Base-by-base conservation (phyloP, 2,888 invertebrate genomes). In the Agonopterix subpropinquella region DNA sequence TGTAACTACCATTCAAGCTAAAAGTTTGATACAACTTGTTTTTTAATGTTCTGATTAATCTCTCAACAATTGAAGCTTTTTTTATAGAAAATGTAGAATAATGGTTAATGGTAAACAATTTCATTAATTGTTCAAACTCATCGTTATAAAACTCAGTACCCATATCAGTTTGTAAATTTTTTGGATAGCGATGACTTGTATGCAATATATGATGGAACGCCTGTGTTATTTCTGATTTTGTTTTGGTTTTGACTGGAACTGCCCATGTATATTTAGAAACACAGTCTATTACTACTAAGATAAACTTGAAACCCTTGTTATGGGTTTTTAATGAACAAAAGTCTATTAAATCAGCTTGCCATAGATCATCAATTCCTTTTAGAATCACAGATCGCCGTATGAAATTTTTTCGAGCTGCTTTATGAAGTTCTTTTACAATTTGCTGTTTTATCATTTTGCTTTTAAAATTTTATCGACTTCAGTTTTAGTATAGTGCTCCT, bases 321-420 rank as follows among this genome's bases (percentile, higher is more conserved):
- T 51, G 11, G 41, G 45, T 49, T 41, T 45, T 52, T 44, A 47
- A 15, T 8, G 18, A 43, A 48, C 58, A 55, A 47, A 60, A 53
- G 45, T 62, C 69, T 44, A 64, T 73, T 5, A 80, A 59, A 65
- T 83, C 79, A n/a, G 71, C 70, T 65, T 82, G 81, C 78, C 73
- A 78, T 11, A 77, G 59, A 55, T 82, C 76, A 61, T 78, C 67
- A 8, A 79, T 56, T 43, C 67, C 74, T 54, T 70, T 70, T 41
- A 72, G 59, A 11, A 72, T 60, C 36, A 72, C 70, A 45, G 54
- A 49, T 43, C 75, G 56, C 28, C 73, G 56, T 36, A 55, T 56
- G 47, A 62, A 73, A 75, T 79, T 77, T 53, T 55, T 59, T 46
- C 77, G 41, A 11, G 52, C 56, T 42, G 39, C 8, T 57, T 55